Evolutionary conservation across 2,888 invertebrate species (phyloP), one percentile per base, ranked within the genome.

Genomic region (Stictocephala bisonia): DNA sequence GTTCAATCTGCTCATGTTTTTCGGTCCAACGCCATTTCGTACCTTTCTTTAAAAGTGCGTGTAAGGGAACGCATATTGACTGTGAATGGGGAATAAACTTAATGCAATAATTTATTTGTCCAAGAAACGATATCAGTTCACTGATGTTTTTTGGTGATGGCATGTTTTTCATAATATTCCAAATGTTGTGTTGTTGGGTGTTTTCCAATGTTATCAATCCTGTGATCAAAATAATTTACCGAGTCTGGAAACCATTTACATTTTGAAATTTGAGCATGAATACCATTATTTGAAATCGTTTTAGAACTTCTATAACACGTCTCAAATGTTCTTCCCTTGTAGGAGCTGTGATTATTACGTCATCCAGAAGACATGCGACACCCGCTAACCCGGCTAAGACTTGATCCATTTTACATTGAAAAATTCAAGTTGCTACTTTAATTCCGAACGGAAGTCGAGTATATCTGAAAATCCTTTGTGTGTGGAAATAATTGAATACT

Each of bases 41-140:
- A 24, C 29, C 26, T 31, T 50, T 48, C 31, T 50, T 50, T 3
- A 50, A 15, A 13, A 67, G 44, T 26, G 18, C 24, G 29, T 67
- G 50, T 13, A 67, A 29, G 24, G 26, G 50, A 48, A 20, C 24
- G 31, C 67, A 67, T 18, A 27, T 2, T 3, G 29, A 3, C 18
- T 67, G 67, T 67, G 48, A 27, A 26, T 67, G 13, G 6, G 48
- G 67, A 44, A 44, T 29, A 50, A 67, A 67, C 29, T 50, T 67
- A 27, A 26, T 50, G 22, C 48, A 67, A 13, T 50, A 67, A 24
- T 66, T 66, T 2, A 56, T 56, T 4, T 15, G 13, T 22, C 29
- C 56, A 7, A 56, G 31, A 56, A 56, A 56, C 3, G 56, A 56
- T 29, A 27, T 27, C 11, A 56, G 22, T 15, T 56, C 56, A 26